Percentiles rank a stretch among this genome's conserved stretches.
phyloP scores from a whole-genome alignment of 2,797 vertebrate species.

The Hyperoplus lanceolatus region DNA sequence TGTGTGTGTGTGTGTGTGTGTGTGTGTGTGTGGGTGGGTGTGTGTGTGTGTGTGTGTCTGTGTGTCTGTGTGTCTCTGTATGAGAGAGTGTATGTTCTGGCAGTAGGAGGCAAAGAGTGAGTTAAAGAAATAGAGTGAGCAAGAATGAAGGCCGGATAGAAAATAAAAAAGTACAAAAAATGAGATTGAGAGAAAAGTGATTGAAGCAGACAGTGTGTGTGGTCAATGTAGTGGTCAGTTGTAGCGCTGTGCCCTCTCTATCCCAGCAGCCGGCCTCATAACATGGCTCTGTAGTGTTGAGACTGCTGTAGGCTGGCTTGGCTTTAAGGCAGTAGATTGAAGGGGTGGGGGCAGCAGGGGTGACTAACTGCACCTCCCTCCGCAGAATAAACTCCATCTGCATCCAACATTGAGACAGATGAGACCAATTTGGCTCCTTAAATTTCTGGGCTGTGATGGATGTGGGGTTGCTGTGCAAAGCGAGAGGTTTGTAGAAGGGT shows the following conservation, averaged over 20 bases:
- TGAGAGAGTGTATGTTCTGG: conserved; percentile 31
- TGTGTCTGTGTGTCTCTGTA: conserved; percentile 32
- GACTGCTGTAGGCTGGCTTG: conserved; percentile 50
- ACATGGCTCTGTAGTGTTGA: conserved; percentile 39
- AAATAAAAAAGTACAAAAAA: conserved; percentile 57
- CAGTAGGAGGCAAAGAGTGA: conserved; percentile 53
- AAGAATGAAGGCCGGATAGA: conserved; percentile 47
- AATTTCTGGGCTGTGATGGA: conserved; percentile 99
- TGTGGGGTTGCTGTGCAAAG: conserved; percentile 92
- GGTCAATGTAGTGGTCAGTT: conserved; percentile 79
- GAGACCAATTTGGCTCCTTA: conserved; percentile 99
- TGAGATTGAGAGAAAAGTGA: conserved; percentile 68
- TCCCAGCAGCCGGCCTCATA: conserved; percentile 57
- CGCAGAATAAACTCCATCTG: conserved; percentile 99
- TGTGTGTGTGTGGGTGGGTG: conserved; percentile 26
- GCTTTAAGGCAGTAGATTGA: conserved; percentile 72
- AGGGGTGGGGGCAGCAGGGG: conserved; percentile 88
- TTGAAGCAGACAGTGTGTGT: conserved; percentile 59
- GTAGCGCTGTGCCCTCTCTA: conserved; percentile 60
- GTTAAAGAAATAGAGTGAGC: conserved; percentile 48
- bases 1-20: conserved; percentile 37
- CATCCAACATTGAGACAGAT: conserved; percentile 99
- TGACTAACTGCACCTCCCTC: conserved; percentile 97
- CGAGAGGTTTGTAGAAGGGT: conserved; percentile 77
- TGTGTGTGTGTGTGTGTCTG: conserved; percentile 22